phyloP scores from a whole-genome alignment of 2,113 vertebrate genomes.

The Vanacampus margaritifer region DNA sequence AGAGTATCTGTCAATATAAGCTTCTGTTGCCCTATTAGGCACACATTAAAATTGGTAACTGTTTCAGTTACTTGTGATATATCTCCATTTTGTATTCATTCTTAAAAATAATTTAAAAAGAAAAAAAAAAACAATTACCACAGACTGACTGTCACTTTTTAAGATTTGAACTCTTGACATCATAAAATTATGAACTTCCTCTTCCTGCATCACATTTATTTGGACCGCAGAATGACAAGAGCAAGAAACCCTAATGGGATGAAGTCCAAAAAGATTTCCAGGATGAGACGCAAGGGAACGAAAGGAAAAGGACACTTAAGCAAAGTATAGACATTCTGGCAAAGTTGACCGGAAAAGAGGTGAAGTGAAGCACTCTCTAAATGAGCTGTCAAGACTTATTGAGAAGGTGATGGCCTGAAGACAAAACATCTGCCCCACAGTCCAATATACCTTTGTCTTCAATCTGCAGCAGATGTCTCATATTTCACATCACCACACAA shows the following conservation, averaged over 20 bases:
- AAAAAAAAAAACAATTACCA: slow-evolving; percentile 5
- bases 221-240: background rate
- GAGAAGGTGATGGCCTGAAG: slow-evolving; percentile 36
- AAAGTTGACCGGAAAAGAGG: slow-evolving; percentile 18
- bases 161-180: slow-evolving; percentile 28
- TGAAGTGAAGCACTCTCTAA: slow-evolving; percentile 16
- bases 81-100: background rate
- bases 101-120: slow-evolving; percentile 28
- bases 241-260: slow-evolving; percentile 7
- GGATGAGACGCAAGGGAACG: background rate
- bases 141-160: slow-evolving; percentile 13
- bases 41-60: slow-evolving; percentile 36
- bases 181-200: slow-evolving; percentile 18
- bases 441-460: slow-evolving; percentile 54
- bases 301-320: slow-evolving; percentile 11
- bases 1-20: slow-evolving; percentile 61
- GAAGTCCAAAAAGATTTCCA: slow-evolving; percentile 14
- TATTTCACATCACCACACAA: slow-evolving; percentile 86
- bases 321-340: slow-evolving; percentile 4
- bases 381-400: slow-evolving; percentile 38
- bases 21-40: slow-evolving; percentile 51
- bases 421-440: slow-evolving; percentile 75
- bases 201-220: slow-evolving; percentile 6
- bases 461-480: slow-evolving; percentile 83
- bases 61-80: slow-evolving; percentile 3